Conservation (phyloP, 2,797 vertebrate species). For the Enteromius paludinosus region DNA sequence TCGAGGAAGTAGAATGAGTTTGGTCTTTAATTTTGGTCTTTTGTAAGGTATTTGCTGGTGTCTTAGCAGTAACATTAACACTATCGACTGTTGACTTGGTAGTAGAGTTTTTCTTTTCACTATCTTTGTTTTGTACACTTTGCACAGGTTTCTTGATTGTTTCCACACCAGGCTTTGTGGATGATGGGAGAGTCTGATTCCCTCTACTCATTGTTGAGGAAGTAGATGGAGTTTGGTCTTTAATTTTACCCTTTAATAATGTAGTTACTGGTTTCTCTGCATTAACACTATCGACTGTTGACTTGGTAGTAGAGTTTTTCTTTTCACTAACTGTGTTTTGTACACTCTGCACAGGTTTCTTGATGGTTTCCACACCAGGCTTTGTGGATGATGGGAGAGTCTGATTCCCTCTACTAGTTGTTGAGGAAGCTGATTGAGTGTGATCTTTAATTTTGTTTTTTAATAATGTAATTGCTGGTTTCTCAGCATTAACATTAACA, state of each 20-base stretch:
- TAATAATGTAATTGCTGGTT: background rate
- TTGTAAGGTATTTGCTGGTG: background rate
- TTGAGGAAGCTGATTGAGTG: background rate
- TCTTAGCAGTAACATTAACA: background rate
- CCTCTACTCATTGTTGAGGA: background rate
- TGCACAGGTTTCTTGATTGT: background rate
- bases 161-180: background rate
- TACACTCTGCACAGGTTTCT: conserved; percentile 6
- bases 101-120: conserved; percentile 71
- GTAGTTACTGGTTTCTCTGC: background rate
- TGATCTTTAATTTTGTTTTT: conserved; percentile 4
- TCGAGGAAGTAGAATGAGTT: background rate
- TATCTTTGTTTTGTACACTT: conserved; percentile 54
- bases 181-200: background rate
- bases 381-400: background rate
- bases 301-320: conserved; percentile 63
- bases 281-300: background rate
- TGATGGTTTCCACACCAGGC: background rate
- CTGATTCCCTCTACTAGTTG: conserved; percentile 8
- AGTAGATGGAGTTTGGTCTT: conserved; percentile 8
- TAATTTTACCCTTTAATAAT: background rate
- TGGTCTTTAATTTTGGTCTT: conserved; percentile 6
- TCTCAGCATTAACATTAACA: background rate
- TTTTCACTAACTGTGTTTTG: conserved; percentile 68
- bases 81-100: background rate